Evolutionary conservation across 30 jellyfish, hydroid and myxozoan species (phyloP), one percentile per base, ranked within the genome.

Genomic region (Aurelia aurita complex sp. Pacific): DNA sequence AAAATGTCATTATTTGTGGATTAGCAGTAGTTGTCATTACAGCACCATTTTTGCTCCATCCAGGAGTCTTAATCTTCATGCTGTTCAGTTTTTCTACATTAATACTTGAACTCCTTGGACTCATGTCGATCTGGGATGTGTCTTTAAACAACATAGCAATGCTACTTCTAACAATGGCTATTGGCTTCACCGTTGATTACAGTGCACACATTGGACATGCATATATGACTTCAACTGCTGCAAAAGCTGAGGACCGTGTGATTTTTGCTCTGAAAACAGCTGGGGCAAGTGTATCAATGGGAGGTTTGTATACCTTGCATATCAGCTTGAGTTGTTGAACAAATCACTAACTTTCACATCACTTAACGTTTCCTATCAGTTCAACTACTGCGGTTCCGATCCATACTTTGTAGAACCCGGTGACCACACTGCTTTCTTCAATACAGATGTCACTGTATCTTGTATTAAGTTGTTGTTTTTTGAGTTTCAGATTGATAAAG

Each of bases 141-240:
- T 69, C 86, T 15, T 29, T 85, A 57, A 85, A 76, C n/a, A 73
- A 83, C 57, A 85, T 85, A 52, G 76, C 95, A 65, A 85, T 85
- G 95, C 75, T 85, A 38, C 55, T 74, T 33, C 63, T 85, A 1
- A 67, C 83, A 13, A 85, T 85, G 95, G 83, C 95, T 5, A 76
- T 85, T 50, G 95, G 95, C 1, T 85, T 85, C 71, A 51, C 89
- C n/a, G 89, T 85, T 53, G 95, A 85, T 52, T 85, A 85, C 89
- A 85, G 95, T 76, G 95, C 95, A 2, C 95, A 85, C 35, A 80
- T 85, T 34, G 89, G 89, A 36, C 95, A 76, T 65, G 89, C 95
- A 23, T 74, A 60, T 60, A 79, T 76, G 23, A 85, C 89, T 6
- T 85, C 95, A n/a, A 67, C 65, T 63, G 84, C 83, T 11, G 43